Evolutionary conservation across 2,888 invertebrate genomes (phyloP), one percentile per base, ranked within the genome.

Genomic region (Catocala nupta): DNA sequence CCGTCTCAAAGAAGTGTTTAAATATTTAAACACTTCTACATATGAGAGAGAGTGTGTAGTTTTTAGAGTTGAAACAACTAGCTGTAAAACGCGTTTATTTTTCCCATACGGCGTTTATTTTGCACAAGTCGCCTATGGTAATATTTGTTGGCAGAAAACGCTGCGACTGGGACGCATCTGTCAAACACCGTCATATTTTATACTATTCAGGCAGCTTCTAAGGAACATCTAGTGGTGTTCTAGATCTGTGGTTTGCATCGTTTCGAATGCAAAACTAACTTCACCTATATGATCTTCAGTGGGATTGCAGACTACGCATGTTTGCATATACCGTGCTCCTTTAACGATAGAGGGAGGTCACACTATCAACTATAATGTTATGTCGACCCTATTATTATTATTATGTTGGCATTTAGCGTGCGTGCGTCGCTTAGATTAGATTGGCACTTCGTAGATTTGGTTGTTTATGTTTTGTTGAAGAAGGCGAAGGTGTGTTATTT

Each of bases 201-300:
- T 39, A 39, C 36, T 1, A 8, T 7, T 8, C 6, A 39, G 8
- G 1, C 36, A 39, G 36, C 36, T 7, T 39, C 9, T 39, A 7
- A 39, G 36, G 36, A 7, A 39, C 5, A 47, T 65, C 65, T 44
- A 50, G 65, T 59, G 43, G 59, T 49, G 42, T 59, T 65, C 54
- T 69, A 73, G 51, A 53, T 60, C 62, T 43, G 54, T 59, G 70
- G 63, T 66, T 56, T 61, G 64, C 64, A 71, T 44, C 59, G 65
- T 68, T 70, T 74, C 70, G 77, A 80, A 80, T 82, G 79, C 75
- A 81, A 81, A 85, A 80, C 81, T 80, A 78, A 80, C 73, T 77
- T 81, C 70, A 59, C 70, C 68, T 51, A 64, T 68, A 58, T 70
- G 72, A 75, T 77, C 76, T 77, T 80, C 77, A 71, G 75, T 77